Percentiles rank a stretch among this genome's conserved stretches.
These are phyloP conservation scores for Mirounga angustirostris DNA, from an alignment of 2,113 vertebrate genomes.

Conservation along the genomic window DNA sequence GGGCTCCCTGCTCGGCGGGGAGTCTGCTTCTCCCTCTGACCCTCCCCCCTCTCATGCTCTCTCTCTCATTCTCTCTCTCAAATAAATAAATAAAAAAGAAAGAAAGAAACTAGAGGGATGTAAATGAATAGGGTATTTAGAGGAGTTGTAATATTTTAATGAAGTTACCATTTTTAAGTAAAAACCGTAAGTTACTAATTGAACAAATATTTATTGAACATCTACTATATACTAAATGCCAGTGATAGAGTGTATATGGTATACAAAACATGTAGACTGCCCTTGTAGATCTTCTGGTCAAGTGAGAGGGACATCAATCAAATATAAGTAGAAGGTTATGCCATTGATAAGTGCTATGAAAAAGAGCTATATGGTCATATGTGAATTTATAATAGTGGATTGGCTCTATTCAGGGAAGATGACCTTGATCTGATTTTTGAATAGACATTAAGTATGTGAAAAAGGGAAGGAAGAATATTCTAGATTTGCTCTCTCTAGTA, in stretches of 20 bases:
- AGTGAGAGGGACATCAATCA: not conserved
- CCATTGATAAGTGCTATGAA: not conserved
- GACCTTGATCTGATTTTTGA: not conserved
- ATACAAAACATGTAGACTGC: not conserved
- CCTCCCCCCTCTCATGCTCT: too few relatives aligned
- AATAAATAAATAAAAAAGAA: too few relatives aligned
- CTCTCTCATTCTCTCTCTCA: too few relatives aligned
- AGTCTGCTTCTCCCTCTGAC: too few relatives aligned
- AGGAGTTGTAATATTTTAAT: conserved; percentile 1
- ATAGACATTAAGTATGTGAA: not conserved
- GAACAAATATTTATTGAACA: not conserved
- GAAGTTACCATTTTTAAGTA: not conserved
- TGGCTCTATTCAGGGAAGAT: not conserved
- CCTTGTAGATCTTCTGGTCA: not conserved
- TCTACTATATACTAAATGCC: not conserved
- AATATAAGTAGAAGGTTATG: not conserved
- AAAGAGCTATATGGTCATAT: not conserved
- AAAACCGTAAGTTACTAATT: not conserved
- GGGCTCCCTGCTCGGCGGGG: too few relatives aligned
- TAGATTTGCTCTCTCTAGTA: not conserved
- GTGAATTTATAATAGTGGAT: not conserved
- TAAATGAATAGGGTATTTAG: conserved; percentile 5
- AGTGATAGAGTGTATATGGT: not conserved
- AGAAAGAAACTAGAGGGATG: not conserved
- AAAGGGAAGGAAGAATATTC: not conserved